A percentile compares a stretch with the other conserved stretches of the same genome.
phyloP scores from a whole-genome alignment of 2,113 vertebrate species.

The Rhabdornis inornatus region DNA sequence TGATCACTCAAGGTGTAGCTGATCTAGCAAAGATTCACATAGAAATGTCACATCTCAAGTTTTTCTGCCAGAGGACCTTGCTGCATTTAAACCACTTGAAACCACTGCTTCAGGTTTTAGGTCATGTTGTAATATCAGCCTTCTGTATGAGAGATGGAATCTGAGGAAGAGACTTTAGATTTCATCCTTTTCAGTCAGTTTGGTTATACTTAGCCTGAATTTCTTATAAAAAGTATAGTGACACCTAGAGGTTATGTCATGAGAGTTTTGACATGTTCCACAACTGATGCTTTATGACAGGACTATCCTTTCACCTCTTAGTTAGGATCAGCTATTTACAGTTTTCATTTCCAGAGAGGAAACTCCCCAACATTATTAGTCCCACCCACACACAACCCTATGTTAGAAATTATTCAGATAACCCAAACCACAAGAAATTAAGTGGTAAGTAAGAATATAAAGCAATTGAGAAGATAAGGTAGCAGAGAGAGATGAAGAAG shows the following conservation, averaged over 20 bases:
- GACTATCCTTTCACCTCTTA: background rate
- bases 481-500: background rate
- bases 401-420: background rate
- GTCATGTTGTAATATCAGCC: background rate
- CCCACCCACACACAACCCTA: accelerated
- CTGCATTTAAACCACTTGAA: background rate
- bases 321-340: background rate
- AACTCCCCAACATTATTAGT: background rate
- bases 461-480: background rate
- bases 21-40: background rate
- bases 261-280: background rate
- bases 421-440: background rate
- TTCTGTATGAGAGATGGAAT: background rate
- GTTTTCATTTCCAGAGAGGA: background rate
- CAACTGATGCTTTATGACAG: background rate
- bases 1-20: background rate
- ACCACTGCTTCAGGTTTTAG: background rate
- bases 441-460: background rate
- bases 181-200: background rate
- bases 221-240: background rate
- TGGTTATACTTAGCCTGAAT: background rate
- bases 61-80: background rate
- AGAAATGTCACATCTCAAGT: background rate
- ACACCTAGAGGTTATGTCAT: background rate
- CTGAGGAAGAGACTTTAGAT: background rate